These are phyloP conservation scores for Notolabrus celidotus DNA, from an alignment of 2,797 vertebrate species.

Conservation along the genomic window DNA sequence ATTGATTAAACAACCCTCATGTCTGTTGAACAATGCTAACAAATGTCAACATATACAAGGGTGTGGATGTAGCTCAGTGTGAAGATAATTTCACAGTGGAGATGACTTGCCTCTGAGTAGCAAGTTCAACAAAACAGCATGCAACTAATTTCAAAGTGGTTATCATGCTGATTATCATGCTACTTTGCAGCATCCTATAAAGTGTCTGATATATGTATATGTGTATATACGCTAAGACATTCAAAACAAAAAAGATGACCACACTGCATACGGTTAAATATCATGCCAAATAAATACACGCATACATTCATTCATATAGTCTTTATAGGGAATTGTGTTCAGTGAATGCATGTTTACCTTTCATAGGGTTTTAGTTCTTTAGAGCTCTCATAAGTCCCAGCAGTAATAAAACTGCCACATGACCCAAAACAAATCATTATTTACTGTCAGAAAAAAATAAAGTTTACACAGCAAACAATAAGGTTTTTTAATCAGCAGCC, in stretches of 20 bases:
- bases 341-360: slow-evolving; percentile 90
- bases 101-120: too few relatives aligned
- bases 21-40: too few relatives aligned
- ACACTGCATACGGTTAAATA: slow-evolving; percentile 71
- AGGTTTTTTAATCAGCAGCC: slow-evolving; percentile 48
- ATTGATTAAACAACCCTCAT: too few relatives aligned
- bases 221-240: too few relatives aligned
- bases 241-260: slow-evolving; percentile 64
- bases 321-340: slow-evolving; percentile 40
- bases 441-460: slow-evolving; percentile 77
- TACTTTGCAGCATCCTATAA: slow-evolving; percentile 23
- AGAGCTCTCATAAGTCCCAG: slow-evolving; percentile 92
- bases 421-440: too few relatives aligned
- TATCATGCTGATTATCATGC: too few relatives aligned
- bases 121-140: too few relatives aligned
- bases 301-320: slow-evolving; percentile 43
- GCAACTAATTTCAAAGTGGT: too few relatives aligned
- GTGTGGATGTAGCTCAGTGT: too few relatives aligned
- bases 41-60: too few relatives aligned
- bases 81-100: too few relatives aligned
- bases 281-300: slow-evolving; percentile 72
- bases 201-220: too few relatives aligned
- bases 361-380: slow-evolving; percentile 88
- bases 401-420: slow-evolving; percentile 88
- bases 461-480: slow-evolving; percentile 57